Conservation (phyloP, 1,140 invertebrate genomes). For the Anoplolepis gracilipes region DNA sequence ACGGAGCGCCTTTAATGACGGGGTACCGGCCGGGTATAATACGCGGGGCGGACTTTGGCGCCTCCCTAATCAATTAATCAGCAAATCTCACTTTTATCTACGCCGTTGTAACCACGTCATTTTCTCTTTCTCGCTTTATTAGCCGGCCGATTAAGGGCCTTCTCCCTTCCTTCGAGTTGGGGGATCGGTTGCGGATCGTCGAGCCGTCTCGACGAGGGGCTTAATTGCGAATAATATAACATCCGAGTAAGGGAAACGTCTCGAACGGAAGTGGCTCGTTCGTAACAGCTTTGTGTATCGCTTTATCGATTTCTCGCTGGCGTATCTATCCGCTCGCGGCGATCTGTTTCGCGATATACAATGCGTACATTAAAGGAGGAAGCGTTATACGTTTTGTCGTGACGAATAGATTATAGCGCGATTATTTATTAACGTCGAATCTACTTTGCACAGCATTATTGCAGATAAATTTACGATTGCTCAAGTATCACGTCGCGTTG, state of each 20-base stretch:
- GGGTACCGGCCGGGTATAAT: constrained; percentile 76
- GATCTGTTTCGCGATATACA: constrained; percentile 26
- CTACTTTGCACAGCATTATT: background rate
- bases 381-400: background rate
- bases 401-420: constrained; percentile 33
- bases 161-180: background rate
- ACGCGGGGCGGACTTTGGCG: constrained; percentile 78
- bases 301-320: constrained; percentile 62
- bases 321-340: constrained; percentile 17
- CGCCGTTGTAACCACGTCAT: constrained; percentile 67
- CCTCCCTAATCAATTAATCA: constrained; percentile 85
- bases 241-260: constrained; percentile 10
- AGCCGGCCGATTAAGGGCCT: constrained; percentile 74
- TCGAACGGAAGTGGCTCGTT: constrained; percentile 64
- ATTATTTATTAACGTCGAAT: constrained; percentile 10
- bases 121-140: constrained; percentile 76
- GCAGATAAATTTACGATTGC: background rate
- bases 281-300: constrained; percentile 52
- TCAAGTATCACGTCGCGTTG: constrained; percentile 10
- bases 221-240: constrained; percentile 67
- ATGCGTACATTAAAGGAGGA: background rate
- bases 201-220: constrained; percentile 57
- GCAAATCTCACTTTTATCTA: constrained; percentile 80
- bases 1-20: constrained; percentile 77
- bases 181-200: constrained; percentile 34